phyloP scores from a whole-genome alignment of 2,797 vertebrate species.

The Squalus acanthias region DNA sequence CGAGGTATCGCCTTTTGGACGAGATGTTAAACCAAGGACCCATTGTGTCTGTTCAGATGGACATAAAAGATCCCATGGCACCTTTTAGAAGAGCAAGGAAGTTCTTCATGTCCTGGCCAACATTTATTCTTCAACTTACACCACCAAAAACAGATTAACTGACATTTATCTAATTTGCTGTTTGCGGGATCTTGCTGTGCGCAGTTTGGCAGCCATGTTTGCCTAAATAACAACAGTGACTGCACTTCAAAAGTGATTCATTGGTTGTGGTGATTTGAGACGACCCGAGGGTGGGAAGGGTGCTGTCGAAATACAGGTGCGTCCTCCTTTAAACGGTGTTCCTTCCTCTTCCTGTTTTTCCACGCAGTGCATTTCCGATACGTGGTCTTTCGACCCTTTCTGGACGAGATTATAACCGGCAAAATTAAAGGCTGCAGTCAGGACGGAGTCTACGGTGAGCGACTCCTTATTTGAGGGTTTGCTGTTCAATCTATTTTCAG shows the following conservation, averaged over 20 bases:
- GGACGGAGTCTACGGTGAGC: conserved; percentile 85
- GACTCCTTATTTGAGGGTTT: accelerated
- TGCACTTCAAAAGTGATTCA: background rate
- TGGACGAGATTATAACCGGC: conserved; percentile 90
- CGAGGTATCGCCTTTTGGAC: background rate
- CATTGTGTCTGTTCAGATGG: background rate
- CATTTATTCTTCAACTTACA: background rate
- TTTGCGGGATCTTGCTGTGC: background rate
- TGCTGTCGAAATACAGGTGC: background rate
- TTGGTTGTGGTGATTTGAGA: background rate
- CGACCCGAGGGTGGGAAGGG: background rate
- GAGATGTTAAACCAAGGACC: too few relatives aligned
- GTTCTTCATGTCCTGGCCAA: background rate
- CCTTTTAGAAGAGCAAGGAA: background rate
- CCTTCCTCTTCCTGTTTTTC: background rate
- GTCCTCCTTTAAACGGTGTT: background rate
- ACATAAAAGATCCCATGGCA: background rate
- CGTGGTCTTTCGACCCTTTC: conserved; percentile 91
- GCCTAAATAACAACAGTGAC: background rate
- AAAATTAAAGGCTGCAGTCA: conserved; percentile 96
- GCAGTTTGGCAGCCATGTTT: background rate
- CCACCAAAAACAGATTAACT: background rate
- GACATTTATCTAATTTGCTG: background rate
- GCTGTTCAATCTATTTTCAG: too few relatives aligned
- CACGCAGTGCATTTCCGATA: conserved; percentile 87